These are phyloP conservation scores for Puntigrus tetrazona DNA, from an alignment of 2,113 vertebrate species.

Conservation along the genomic window DNA sequence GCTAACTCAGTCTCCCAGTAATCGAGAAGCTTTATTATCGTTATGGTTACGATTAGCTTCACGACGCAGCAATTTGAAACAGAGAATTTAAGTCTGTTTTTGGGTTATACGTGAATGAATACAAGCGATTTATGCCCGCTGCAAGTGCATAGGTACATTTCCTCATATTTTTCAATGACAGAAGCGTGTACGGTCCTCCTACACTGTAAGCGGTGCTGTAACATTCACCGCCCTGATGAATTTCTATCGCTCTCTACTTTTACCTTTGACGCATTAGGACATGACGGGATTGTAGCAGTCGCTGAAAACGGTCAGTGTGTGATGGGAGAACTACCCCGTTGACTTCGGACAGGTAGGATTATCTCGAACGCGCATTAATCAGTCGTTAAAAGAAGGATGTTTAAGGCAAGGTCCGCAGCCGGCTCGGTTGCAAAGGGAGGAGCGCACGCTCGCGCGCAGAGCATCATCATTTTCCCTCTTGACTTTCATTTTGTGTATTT, in stretches of 20 bases:
- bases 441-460: constrained; percentile 33
- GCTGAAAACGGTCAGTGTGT: constrained; percentile 48
- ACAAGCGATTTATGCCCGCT: neutral
- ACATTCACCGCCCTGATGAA: constrained; percentile 58
- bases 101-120: neutral
- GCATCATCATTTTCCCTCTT: constrained; percentile 43
- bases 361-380: neutral
- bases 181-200: constrained; percentile 66
- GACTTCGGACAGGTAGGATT: constrained; percentile 59
- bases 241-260: constrained; percentile 60
- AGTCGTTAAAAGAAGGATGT: neutral
- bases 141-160: neutral
- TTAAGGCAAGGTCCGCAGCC: neutral
- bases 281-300: constrained; percentile 58
- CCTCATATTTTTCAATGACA: neutral
- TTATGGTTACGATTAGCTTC: neutral
- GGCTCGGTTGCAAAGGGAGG: constrained; percentile 22
- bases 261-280: constrained; percentile 62
- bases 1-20: neutral
- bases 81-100: neutral
- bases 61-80: neutral
- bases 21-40: neutral
- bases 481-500: constrained; percentile 56
- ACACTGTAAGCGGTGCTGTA: constrained; percentile 74
- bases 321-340: constrained; percentile 52